A percentile compares a stretch with the other conserved stretches of the same genome.
Evolutionary conservation across 2,888 invertebrate species (phyloP).

Genomic region (Epistrophella euchroma): DNA sequence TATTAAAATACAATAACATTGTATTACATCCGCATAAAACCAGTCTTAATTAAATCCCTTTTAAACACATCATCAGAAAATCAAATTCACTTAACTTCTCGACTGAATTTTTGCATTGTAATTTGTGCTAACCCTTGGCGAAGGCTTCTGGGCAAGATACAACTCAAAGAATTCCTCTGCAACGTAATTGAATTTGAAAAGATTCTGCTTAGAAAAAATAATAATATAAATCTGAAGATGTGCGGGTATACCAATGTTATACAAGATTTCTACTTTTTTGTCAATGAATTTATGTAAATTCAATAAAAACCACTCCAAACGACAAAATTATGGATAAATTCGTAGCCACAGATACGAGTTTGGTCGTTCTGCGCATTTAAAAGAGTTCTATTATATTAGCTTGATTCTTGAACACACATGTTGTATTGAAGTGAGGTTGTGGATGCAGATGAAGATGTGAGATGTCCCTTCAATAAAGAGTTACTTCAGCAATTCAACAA

Average conservation of each 20-base stretch:
- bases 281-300: constrained; percentile 60
- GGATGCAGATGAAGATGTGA: background rate
- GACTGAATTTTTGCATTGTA: background rate
- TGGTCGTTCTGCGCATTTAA: constrained; percentile 8
- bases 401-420: background rate
- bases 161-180: constrained; percentile 25
- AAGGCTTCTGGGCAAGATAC: background rate
- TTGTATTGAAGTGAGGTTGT: background rate
- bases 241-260: background rate
- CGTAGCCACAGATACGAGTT: constrained; percentile 9
- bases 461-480: constrained; percentile 23
- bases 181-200: constrained; percentile 57
- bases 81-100: background rate
- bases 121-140: background rate
- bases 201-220: constrained; percentile 11
- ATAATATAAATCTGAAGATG: background rate
- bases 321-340: constrained; percentile 20
- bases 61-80: background rate
- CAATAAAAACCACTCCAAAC: constrained; percentile 8
- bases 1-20: background rate
- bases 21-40: background rate
- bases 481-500: constrained; percentile 9
- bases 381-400: background rate
- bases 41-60: background rate
- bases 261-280: background rate